These are phyloP conservation scores for Strigamia maritima DNA, from an alignment of 2,888 invertebrate genomes.

Conservation along the genomic window DNA sequence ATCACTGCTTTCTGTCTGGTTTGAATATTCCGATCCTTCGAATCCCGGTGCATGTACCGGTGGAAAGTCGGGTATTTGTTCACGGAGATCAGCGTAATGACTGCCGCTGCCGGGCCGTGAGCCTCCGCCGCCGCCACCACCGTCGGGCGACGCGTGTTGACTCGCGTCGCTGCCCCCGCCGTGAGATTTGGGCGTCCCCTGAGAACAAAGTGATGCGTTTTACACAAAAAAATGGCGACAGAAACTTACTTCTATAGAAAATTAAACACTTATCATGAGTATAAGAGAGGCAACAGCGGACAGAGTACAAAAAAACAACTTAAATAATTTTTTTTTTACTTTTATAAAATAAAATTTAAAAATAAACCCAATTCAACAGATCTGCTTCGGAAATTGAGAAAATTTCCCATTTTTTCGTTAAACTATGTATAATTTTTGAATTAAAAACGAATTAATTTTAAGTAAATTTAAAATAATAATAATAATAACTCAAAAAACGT, in stretches of 20 bases:
- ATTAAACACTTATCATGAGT: not conserved
- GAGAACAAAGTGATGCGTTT: constrained; percentile 27
- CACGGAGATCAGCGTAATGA: constrained; percentile 43
- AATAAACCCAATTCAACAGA: not conserved
- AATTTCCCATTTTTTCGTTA: not conserved
- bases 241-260: not conserved
- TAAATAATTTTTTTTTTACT: too few relatives aligned
- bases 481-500: too few relatives aligned
- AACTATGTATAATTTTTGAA: not conserved
- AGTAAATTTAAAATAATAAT: not conserved
- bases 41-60: constrained; percentile 44
- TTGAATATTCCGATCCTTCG: constrained; percentile 42
- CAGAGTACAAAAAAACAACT: not conserved
- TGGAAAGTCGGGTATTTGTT: constrained; percentile 46
- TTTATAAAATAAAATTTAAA: too few relatives aligned
- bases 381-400: not conserved
- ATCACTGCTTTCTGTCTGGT: constrained; percentile 42
- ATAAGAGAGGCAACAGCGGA: not conserved
- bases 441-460: too few relatives aligned
- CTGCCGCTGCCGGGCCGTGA: constrained; percentile 40
- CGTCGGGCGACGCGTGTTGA: constrained; percentile 40
- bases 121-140: constrained; percentile 40
- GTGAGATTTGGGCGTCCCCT: constrained; percentile 41
- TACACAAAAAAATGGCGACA: constrained; percentile 4
- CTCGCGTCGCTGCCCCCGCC: constrained; percentile 40